Evolutionary conservation across 2,797 vertebrate species (phyloP).

Genomic region (Gymnopithys bicolor): DNA sequence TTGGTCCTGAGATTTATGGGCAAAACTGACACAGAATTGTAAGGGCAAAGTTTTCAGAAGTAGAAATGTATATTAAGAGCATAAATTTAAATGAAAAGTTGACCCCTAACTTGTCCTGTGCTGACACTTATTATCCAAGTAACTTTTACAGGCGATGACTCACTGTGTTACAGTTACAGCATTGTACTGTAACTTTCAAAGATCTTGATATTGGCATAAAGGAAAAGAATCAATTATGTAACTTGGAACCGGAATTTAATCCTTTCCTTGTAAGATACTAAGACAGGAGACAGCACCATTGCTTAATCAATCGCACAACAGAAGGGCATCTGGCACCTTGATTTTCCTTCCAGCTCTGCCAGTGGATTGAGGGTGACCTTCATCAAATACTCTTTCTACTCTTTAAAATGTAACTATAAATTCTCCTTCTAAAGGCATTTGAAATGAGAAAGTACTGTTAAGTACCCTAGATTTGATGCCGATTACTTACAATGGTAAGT

Average conservation of each 20-base stretch:
- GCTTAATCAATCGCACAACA: background rate
- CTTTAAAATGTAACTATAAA: background rate
- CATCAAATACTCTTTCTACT: background rate
- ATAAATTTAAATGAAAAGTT: background rate
- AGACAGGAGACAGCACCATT: background rate
- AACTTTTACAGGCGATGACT: background rate
- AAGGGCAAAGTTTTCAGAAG: background rate
- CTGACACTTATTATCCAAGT: background rate
- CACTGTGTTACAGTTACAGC: background rate
- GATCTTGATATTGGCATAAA: slow-evolving; percentile 1
- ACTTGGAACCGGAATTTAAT: slow-evolving; percentile 25
- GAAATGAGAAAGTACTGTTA: background rate
- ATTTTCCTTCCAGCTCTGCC: background rate
- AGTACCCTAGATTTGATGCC: slow-evolving; percentile 6
- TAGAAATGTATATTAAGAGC: background rate
- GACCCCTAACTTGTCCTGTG: background rate
- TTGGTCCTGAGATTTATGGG: background rate
- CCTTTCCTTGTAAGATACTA: background rate
- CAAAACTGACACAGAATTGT: background rate
- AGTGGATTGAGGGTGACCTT: slow-evolving; percentile 20
- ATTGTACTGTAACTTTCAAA: background rate
- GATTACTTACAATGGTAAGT: background rate
- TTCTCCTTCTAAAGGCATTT: slow-evolving; percentile 11
- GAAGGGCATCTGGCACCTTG: background rate
- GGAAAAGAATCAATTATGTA: background rate